phyloP scores from a whole-genome alignment of 2,113 vertebrate species.

The Hippocampus mohnikei region DNA sequence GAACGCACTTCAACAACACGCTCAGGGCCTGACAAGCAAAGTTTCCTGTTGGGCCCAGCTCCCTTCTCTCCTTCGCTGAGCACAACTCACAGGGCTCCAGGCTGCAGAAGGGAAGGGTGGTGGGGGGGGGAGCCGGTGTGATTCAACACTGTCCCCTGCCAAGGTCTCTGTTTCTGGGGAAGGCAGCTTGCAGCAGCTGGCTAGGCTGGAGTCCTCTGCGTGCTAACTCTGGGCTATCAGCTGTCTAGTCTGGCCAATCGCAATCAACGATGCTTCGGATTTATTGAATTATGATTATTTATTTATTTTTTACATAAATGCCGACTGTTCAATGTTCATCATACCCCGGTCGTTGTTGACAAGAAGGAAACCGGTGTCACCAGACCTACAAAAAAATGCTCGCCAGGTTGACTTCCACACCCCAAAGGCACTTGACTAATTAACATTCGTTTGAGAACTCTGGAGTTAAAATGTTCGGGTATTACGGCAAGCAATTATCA shows the following conservation, averaged over 20 bases:
- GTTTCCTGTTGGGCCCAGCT: slow-evolving; percentile 44
- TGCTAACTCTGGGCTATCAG: slow-evolving; percentile 15
- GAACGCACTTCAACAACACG: slow-evolving; percentile 32
- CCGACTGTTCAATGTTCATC: not conserved
- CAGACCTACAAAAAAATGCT: too few species aligned
- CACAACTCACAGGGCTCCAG: slow-evolving; percentile 54
- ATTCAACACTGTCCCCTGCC: slow-evolving; percentile 57
- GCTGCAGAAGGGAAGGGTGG: slow-evolving; percentile 48
- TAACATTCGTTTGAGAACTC: slow-evolving; percentile 42
- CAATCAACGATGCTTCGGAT: too few species aligned
- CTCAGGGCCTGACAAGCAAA: slow-evolving; percentile 46
- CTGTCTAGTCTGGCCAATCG: too few species aligned
- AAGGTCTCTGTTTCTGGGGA: slow-evolving; percentile 57
- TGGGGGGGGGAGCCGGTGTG: slow-evolving; percentile 40
- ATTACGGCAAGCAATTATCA: slow-evolving; percentile 24
- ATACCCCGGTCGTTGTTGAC: too few species aligned
- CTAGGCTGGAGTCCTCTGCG: slow-evolving; percentile 43
- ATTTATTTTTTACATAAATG: too few species aligned
- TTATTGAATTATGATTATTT: too few species aligned
- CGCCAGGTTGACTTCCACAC: not conserved
- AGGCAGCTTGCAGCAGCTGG: slow-evolving; percentile 63
- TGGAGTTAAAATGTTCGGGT: slow-evolving; percentile 13
- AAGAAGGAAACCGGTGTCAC: too few species aligned
- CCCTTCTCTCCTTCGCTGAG: slow-evolving; percentile 43
- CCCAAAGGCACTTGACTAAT: slow-evolving; percentile 32